Base-by-base conservation (phyloP, 2,113 vertebrate genomes). In the Cephalopterus ornatus region DNA sequence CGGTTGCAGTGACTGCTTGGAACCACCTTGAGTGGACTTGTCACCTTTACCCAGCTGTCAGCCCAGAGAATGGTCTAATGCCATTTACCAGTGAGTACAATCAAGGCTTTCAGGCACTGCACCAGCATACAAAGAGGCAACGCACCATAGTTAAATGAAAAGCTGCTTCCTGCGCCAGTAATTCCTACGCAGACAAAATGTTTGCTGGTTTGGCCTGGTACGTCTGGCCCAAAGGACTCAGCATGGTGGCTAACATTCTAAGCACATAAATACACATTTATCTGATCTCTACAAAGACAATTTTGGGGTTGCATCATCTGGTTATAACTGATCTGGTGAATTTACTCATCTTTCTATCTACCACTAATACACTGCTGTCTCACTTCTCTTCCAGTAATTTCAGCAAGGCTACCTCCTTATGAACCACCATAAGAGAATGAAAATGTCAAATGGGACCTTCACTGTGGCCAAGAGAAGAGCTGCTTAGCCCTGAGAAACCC, bases 181-280 rank as follows among this genome's bases (percentile, higher is more conserved):
- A 41, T 30, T 33, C 70, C 65, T 68, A 73, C 0, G 0, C 5
- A 68, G 70, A n/a, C 35, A 53, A 59, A 85, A 20, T 0, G 3
- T 39, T 75, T 28, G 47, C 77, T 85, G 73, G 35, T 47, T 90
- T 56, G 32, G 37, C 33, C 18, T 0, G 1, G 7, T 37, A 8
- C 5, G 7, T 66, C 61, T 84, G 81, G 46, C 44, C 19, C 7
- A 7, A 52, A 53, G n/a, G 35, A 68, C 42, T 44, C 16, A 1
- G 23, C 11, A n/a, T 35, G 2, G 0, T 6, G 18, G 59, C 27
- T 81, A 75, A 63, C 2, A 0, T 14, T 35, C 15, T 33, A 23
- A 47, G 12, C 6, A 7, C n/a, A 22, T 6, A 77, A 32, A 85
- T 23, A 52, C 5, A 44, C 42, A 18, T 59, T 49, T 73, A 82